phyloP scores from a whole-genome alignment of 2,888 invertebrate species.

The Pyrrhosoma nymphula region DNA sequence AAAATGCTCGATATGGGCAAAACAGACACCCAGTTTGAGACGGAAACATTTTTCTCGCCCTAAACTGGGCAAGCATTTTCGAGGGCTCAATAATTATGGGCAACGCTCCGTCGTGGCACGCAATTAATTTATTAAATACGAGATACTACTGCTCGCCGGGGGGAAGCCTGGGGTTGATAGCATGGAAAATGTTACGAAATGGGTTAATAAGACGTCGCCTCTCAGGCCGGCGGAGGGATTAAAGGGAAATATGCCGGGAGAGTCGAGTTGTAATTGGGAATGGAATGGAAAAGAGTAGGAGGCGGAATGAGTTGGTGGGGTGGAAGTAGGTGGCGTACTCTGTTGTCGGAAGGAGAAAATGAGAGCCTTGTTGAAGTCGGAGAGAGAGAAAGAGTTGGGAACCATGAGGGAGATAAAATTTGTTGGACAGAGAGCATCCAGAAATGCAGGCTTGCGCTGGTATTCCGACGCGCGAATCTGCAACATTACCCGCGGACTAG shows the following conservation, averaged over 20 bases:
- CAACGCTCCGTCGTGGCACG: background rate
- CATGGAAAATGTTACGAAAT: conserved; percentile 8
- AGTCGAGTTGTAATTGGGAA: conserved; percentile 5
- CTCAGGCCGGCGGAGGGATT: background rate
- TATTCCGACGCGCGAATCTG: background rate
- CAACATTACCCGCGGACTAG: background rate
- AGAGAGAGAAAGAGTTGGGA: background rate
- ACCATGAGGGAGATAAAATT: background rate
- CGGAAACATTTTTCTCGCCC: background rate
- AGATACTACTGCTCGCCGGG: background rate
- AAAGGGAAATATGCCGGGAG: conserved; percentile 26
- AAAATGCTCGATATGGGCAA: background rate
- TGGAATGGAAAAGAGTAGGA: background rate
- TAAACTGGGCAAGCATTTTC: background rate
- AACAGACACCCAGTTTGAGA: background rate
- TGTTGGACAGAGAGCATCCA: too few relatives aligned
- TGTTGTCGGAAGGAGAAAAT: conserved; percentile 37
- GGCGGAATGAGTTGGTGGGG: background rate
- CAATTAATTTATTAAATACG: conserved; percentile 49
- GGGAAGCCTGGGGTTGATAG: background rate
- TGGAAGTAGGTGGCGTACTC: background rate
- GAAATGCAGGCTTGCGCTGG: background rate
- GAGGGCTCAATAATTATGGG: conserved; percentile 40
- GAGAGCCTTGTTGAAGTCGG: conserved; percentile 22
- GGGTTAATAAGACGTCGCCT: conserved; percentile 39